These are phyloP conservation scores for Halichondria panicea DNA, from an alignment of 37 sponge, comb jelly and placozoan species.

Conservation along the genomic window DNA sequence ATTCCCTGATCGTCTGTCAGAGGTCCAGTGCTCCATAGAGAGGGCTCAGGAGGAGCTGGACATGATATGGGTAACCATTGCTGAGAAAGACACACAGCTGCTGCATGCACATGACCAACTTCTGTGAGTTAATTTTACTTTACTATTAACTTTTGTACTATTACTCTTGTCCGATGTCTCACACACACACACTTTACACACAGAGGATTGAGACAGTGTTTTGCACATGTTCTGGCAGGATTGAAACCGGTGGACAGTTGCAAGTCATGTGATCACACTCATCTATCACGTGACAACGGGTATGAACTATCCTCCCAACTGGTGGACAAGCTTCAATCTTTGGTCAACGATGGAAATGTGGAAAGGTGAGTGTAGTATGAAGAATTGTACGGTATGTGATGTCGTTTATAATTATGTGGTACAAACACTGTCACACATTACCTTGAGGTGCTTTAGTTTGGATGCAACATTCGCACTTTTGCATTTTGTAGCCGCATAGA, in stretches of 20 bases:
- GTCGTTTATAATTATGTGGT: too few relatives aligned
- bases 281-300: constrained; percentile 4
- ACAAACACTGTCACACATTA: too few relatives aligned
- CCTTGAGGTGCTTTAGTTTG: too few relatives aligned
- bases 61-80: constrained; percentile 25
- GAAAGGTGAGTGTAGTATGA: constrained; percentile 16
- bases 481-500: too few relatives aligned
- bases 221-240: constrained; percentile 30
- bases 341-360: constrained; percentile 33
- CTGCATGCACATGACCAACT: constrained; percentile 30
- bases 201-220: constrained; percentile 45
- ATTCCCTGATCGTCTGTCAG: not conserved
- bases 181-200: not conserved
- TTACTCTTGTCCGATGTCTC: too few relatives aligned
- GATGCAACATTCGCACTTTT: too few relatives aligned
- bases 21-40: not conserved
- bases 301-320: not conserved
- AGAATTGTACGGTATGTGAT: too few relatives aligned
- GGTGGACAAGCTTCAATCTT: constrained; percentile 12
- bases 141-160: too few relatives aligned
- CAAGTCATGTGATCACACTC: not conserved
- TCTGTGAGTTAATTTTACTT: constrained; percentile 8
- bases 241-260: not conserved
- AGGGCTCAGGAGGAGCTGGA: constrained; percentile 19
- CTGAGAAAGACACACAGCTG: constrained; percentile 25